Evolutionary conservation across 1,140 invertebrate species (phyloP).

Genomic region (Lerema accius): DNA sequence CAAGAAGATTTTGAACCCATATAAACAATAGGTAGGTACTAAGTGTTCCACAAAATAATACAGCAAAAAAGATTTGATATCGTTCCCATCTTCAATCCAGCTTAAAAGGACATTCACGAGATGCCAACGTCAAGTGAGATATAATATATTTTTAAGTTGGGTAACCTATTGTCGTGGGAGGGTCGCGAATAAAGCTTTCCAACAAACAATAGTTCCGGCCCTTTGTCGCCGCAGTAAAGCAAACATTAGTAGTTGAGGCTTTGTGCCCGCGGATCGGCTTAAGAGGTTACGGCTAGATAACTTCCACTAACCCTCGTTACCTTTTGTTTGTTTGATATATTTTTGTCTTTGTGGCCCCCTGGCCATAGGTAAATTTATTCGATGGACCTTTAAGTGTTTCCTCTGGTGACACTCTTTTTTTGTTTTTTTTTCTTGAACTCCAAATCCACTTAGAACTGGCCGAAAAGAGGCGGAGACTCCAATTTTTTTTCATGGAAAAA

Average conservation of each 20-base stretch:
- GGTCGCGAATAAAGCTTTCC: conserved; percentile 81
- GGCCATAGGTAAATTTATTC: conserved; percentile 34
- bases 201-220: conserved; percentile 82
- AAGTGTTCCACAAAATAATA: too few species aligned
- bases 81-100: conserved; percentile 16
- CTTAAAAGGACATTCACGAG: conserved; percentile 50
- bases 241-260: conserved; percentile 80
- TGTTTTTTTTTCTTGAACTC: too few species aligned
- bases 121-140: conserved; percentile 64
- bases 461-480: too few species aligned
- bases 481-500: not conserved
- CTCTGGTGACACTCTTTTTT: not conserved
- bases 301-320: conserved; percentile 67
- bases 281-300: conserved; percentile 74
- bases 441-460: too few species aligned
- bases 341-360: conserved; percentile 60
- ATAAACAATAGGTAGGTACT: too few species aligned
- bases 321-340: conserved; percentile 76
- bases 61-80: conserved; percentile 9
- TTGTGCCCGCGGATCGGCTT: conserved; percentile 63
- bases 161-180: conserved; percentile 79
- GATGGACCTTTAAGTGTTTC: conserved; percentile 8
- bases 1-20: not conserved
- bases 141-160: conserved; percentile 83
- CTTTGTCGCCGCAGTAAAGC: conserved; percentile 78